Conservation (phyloP, 2,888 invertebrate species). For the Rhagophthalmus giganteus region DNA sequence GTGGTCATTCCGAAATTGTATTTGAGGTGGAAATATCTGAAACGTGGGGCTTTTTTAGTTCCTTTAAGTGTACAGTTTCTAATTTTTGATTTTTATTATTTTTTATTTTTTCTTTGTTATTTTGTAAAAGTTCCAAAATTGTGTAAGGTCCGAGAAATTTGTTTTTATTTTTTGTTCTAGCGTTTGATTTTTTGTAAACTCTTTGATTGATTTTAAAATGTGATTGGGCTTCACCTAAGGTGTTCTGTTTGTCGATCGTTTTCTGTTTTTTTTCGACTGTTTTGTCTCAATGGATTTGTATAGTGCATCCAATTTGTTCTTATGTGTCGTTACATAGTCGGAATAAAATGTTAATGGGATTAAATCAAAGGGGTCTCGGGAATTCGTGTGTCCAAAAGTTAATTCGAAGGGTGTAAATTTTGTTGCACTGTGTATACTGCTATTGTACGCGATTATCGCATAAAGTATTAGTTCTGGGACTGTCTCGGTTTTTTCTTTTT, state of each 20-base stretch:
- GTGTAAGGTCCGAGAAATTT: background rate
- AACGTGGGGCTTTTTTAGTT: background rate
- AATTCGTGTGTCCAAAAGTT: background rate
- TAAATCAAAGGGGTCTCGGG: background rate
- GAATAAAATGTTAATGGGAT: background rate
- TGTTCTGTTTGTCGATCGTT: background rate
- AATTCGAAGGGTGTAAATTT: slow-evolving; percentile 1
- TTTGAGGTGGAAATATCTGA: background rate
- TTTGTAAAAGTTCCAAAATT: background rate
- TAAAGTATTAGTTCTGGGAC: background rate
- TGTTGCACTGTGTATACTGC: background rate
- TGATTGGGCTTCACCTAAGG: background rate
- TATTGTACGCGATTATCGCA: background rate
- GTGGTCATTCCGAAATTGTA: background rate
- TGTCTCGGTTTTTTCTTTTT: background rate
- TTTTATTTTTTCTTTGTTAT: slow-evolving; percentile 4
- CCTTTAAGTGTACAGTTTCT: background rate
- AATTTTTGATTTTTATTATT: background rate
- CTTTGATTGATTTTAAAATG: background rate
- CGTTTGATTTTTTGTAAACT: background rate
- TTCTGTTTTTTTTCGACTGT: background rate
- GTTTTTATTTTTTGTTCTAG: background rate
- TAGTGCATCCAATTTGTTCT: background rate
- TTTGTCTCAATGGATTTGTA: background rate
- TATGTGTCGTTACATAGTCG: background rate